Conservation (phyloP, 2,888 invertebrate genomes). For the Tachina grossa region DNA sequence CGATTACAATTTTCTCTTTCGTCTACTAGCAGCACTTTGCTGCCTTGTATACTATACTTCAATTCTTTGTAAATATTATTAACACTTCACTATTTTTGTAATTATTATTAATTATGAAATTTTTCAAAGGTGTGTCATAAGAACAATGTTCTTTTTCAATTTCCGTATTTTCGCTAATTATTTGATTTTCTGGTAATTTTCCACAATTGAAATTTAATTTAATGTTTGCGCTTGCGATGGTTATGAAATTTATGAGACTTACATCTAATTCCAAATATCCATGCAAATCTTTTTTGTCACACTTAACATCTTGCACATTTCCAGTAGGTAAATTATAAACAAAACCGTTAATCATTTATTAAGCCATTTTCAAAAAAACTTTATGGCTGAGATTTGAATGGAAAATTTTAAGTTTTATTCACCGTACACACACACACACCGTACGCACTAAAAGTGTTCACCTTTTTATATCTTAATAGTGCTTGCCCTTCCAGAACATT, state of each 20-base stretch:
- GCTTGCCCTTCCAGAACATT: conserved; percentile 66
- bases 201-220: conserved; percentile 16
- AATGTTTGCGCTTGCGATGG: conserved; percentile 6
- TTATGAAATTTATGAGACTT: conserved; percentile 77
- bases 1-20: conserved; percentile 72
- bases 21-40: conserved; percentile 32
- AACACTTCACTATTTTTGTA: conserved; percentile 49
- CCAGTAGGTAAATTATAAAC: conserved; percentile 48
- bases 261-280: conserved; percentile 76
- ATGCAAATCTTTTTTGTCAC: conserved; percentile 62
- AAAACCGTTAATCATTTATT: conserved; percentile 61
- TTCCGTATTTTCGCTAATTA: conserved; percentile 53
- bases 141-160: conserved; percentile 69
- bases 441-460: conserved; percentile 11
- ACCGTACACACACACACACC: conserved; percentile 30
- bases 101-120: conserved; percentile 48
- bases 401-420: conserved; percentile 39
- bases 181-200: conserved; percentile 38
- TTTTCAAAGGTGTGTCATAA: conserved; percentile 61
- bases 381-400: conserved; percentile 15
- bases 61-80: conserved; percentile 69
- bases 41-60: conserved; percentile 34
- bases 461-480: conserved; percentile 26
- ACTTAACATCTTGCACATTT: conserved; percentile 30
- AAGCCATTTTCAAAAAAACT: conserved; percentile 28